Base-by-base conservation (phyloP, 1,140 invertebrate genomes). In the Venustaconcha ellipsiformis region DNA sequence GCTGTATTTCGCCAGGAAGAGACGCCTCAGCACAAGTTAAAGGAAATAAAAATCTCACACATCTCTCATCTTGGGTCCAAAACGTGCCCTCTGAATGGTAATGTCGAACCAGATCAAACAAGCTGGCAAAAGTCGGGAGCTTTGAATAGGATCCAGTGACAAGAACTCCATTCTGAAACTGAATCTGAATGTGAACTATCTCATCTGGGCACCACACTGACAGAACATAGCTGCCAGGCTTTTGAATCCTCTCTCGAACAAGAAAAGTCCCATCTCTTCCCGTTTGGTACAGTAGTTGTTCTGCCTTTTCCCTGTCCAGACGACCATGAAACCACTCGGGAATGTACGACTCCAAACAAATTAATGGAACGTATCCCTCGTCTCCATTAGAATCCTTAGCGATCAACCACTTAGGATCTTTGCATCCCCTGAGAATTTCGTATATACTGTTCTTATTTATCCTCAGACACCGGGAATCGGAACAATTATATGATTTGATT, bases 271-370 rank as follows among this genome's bases (percentile, higher is more conserved):
- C 75, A 62, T 77, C 75, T 15, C 75, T 23, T 57, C 70, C 66
- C 14, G 65, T 72, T 23, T 77, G 72, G 58, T 72, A 72, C 18
- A 77, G 48, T 15, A 77, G 26, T 48, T 62, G 56, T 60, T 67
- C 65, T 4, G 75, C 70, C 48, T 72, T 65, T 15, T 77, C 70
- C 30, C 75, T 26, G 17, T 77, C 75, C 68, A 77, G 18, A 56
- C 69, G 60, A 48, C 75, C 75, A 57, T 77, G 75, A 63, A 77
- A 77, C 75, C 75, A 77, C n/a, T 71, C 65, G 58, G 75, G 75
- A 20, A 77, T 77, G 60, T 56, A 77, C 60, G 70, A 77, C 20
- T 77, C 75, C 48, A 77, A 63, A 17, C 67, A 37, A 71, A 48
- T 72, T 5, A 62, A 65, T 18, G 75, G 75, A 11, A 67, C 75